Percentiles rank a stretch among this genome's conserved stretches.
phyloP scores from a whole-genome alignment of 2,888 invertebrate genomes.

The Spodoptera picta region DNA sequence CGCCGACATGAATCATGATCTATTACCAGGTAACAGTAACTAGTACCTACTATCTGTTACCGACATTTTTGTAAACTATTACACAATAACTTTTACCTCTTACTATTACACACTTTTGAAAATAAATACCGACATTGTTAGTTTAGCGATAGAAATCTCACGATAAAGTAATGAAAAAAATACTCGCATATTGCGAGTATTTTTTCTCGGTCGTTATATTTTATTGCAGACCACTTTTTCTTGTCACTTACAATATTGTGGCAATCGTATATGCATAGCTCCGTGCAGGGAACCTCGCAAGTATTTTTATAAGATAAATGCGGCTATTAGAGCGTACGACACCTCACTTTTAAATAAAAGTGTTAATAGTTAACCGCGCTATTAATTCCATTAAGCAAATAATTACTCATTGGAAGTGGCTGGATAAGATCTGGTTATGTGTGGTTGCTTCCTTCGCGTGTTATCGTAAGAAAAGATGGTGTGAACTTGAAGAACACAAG shows the following conservation, averaged over 20 bases:
- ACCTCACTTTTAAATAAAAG: slow-evolving; percentile 35
- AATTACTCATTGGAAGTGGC: slow-evolving; percentile 40
- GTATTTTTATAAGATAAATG: slow-evolving; percentile 32
- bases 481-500: slow-evolving; percentile 55
- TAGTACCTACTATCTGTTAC: slow-evolving; percentile 43
- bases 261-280: slow-evolving; percentile 10
- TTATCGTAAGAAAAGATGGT: slow-evolving; percentile 57
- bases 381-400: slow-evolving; percentile 48
- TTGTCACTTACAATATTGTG: slow-evolving; percentile 31
- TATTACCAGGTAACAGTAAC: slow-evolving; percentile 44
- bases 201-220: slow-evolving; percentile 35
- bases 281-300: slow-evolving; percentile 1
- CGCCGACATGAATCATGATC: slow-evolving; percentile 41
- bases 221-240: slow-evolving; percentile 30
- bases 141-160: slow-evolving; percentile 65
- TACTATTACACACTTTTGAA: slow-evolving; percentile 62
- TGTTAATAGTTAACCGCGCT: slow-evolving; percentile 32
- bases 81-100: slow-evolving; percentile 59
- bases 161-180: slow-evolving; percentile 63
- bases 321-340: slow-evolving; percentile 37
- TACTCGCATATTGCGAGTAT: no score
- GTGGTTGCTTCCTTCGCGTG: slow-evolving; percentile 35
- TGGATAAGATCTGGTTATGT: slow-evolving; percentile 44
- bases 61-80: slow-evolving; percentile 52
- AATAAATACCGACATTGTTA: slow-evolving; percentile 65